Percentiles rank a stretch among this genome's conserved stretches.
These are phyloP conservation scores for Podiceps cristatus DNA, from an alignment of 2,113 vertebrate species.

Conservation along the genomic window DNA sequence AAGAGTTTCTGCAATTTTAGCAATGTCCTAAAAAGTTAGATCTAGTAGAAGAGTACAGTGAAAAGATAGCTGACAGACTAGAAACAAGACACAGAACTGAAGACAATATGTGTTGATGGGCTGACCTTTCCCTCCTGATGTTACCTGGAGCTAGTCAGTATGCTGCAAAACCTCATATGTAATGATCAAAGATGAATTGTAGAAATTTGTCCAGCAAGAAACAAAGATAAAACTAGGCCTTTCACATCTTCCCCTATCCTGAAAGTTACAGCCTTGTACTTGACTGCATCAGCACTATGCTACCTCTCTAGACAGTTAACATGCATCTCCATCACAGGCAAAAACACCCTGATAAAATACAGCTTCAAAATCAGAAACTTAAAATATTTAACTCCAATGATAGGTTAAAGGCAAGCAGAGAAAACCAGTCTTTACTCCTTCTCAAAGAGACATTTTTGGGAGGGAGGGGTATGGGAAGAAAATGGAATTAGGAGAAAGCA, in stretches of 20 bases:
- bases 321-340: neutral
- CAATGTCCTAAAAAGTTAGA: neutral
- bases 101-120: neutral
- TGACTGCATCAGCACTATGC: rapidly evolving
- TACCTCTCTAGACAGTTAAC: neutral
- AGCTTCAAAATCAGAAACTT: neutral
- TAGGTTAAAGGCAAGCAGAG: neutral
- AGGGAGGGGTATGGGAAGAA: neutral
- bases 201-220: neutral
- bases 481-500: neutral
- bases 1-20: neutral
- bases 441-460: neutral
- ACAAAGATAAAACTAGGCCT: neutral
- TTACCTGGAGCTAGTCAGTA: rapidly evolving
- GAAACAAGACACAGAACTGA: neutral
- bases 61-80: neutral
- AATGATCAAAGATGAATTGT: neutral
- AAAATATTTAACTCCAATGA: neutral
- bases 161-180: neutral
- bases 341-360: neutral
- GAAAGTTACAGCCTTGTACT: neutral
- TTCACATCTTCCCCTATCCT: neutral
- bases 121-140: neutral
- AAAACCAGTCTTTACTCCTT: neutral
- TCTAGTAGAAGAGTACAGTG: neutral